Conservation (phyloP, 2,113 vertebrate genomes). For the Podarcis cretensis region DNA sequence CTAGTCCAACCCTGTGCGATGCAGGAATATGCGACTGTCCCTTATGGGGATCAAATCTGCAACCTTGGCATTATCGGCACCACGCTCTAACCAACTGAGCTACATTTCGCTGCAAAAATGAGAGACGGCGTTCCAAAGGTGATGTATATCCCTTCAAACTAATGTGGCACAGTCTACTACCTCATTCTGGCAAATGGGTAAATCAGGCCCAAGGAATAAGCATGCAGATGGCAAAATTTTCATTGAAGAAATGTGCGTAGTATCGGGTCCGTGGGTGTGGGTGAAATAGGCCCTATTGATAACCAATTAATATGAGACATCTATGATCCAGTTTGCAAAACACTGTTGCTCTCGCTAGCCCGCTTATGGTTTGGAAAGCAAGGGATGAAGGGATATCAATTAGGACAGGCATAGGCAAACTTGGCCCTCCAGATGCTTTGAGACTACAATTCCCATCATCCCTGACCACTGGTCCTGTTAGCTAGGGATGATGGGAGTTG, state of each 20-base stretch:
- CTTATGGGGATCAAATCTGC: too few species aligned
- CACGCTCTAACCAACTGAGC: too few species aligned
- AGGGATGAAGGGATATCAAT: conserved; percentile 46
- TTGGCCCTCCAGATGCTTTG: too few species aligned
- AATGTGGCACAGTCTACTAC: background rate
- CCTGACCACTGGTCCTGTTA: too few species aligned
- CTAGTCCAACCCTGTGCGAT: too few species aligned
- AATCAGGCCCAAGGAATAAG: background rate
- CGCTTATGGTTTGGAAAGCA: conserved; percentile 35
- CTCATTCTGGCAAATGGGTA: background rate
- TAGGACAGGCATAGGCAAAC: background rate
- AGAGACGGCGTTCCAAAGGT: background rate
- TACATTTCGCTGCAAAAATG: too few species aligned
- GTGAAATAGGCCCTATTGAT: background rate
- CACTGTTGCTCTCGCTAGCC: conserved; percentile 23
- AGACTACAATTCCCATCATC: too few species aligned
- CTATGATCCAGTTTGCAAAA: conserved; percentile 10
- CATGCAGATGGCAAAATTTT: background rate
- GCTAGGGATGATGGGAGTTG: too few species aligned
- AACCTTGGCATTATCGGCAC: too few species aligned
- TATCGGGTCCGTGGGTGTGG: background rate
- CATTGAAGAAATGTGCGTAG: conserved; percentile 51
- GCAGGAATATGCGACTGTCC: too few species aligned
- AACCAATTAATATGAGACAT: conserved; percentile 38
- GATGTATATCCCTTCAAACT: background rate